Evolutionary conservation across 2,797 vertebrate genomes (phyloP), one percentile per base, ranked within the genome.

Genomic region (Nannoperca australis): DNA sequence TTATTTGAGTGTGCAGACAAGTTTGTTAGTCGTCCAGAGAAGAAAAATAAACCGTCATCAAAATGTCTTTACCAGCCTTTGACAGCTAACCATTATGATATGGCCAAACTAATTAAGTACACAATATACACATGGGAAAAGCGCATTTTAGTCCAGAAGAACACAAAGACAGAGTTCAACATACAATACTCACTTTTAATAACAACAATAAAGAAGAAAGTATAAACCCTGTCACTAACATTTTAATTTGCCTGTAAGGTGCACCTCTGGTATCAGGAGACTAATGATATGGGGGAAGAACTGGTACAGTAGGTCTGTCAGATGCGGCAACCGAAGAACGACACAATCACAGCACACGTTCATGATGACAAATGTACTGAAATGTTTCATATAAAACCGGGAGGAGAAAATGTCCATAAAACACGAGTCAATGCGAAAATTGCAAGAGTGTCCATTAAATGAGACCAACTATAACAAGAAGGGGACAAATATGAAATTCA

Each of bases 161-260:
- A 93, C 84, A 89, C 85, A 83, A 84, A 85, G 87, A 92, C 84
- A 92, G 73, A 90, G 66, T 64, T 88, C 36, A 66, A 91, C 89
- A 89, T 82, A 92, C 85, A 89, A 86, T 85, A 89, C 76, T 89
- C 34, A 79, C 76, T 93, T 89, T 90, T 92, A 93, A 90, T 92
- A 93, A 88, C 75, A 90, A 91, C 69, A 91, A 89, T 78, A 89
- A 81, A 91, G 87, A 87, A 89, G 60, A 86, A 91, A 89, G 85
- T 88, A 92, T 80, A 92, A 93, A 94, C 92, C 92, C 92, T 92
- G 92, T 94, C 82, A 85, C 84, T 94, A 93, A 92, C 72, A 89
- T 79, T 84, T 93, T 70, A 79, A 89, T 89, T 88, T 88, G 85
- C 89, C 89, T 89, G 88, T 94, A 94, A 94, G 92, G 93, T 93